phyloP scores from a whole-genome alignment of 2,797 vertebrate genomes.

The Diplodus puntazzo region DNA sequence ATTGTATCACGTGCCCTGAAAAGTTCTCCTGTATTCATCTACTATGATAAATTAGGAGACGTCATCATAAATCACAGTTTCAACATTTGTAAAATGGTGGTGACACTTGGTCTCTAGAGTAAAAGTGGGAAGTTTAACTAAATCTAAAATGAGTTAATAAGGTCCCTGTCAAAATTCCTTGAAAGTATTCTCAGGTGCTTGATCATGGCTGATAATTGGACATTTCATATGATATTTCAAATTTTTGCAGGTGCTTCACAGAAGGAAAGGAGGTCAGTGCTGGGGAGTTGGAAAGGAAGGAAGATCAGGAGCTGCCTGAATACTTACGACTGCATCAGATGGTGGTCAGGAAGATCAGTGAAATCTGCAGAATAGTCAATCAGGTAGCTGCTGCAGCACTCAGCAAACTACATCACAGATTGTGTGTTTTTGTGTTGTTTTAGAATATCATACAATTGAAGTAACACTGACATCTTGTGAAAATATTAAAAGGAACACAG shows the following conservation, averaged over 20 bases:
- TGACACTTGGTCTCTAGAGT: not conserved
- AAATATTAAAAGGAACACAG: not conserved
- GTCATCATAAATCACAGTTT: not conserved
- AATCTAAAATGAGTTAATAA: not conserved
- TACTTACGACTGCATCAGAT: slow-evolving; percentile 90
- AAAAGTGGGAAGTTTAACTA: not conserved
- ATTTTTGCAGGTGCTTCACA: slow-evolving; percentile 74
- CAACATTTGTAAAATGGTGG: not conserved
- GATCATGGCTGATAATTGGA: not conserved
- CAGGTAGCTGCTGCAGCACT: slow-evolving; percentile 85
- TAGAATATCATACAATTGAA: not conserved
- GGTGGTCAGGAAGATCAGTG: slow-evolving; percentile 92
- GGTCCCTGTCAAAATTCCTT: not conserved
- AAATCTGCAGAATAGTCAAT: slow-evolving; percentile 96
- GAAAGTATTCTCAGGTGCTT: too few species aligned
- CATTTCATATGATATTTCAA: not conserved
- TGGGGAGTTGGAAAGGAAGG: slow-evolving; percentile 66
- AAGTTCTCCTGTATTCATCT: not conserved
- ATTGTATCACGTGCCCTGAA: not conserved
- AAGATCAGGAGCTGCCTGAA: slow-evolving; percentile 87
- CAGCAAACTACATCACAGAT: not conserved
- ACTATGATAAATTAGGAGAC: not conserved
- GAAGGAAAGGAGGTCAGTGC: slow-evolving; percentile 59
- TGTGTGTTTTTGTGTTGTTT: not conserved
- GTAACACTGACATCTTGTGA: not conserved